These are phyloP conservation scores for Megathymus violae DNA, from an alignment of 1,140 invertebrate genomes.

Conservation along the genomic window DNA sequence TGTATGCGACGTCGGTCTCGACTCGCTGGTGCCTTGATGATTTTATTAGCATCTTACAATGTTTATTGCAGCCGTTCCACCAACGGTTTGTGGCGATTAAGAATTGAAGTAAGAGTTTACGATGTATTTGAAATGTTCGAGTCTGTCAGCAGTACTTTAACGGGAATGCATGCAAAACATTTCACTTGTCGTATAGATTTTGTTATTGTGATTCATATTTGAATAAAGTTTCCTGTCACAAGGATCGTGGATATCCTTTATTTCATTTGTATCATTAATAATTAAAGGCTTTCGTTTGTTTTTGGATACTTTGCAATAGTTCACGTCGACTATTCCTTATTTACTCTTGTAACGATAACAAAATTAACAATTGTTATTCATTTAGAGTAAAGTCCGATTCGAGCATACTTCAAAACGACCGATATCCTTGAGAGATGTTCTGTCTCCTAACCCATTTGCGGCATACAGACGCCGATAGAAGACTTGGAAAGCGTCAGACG, in stretches of 20 bases:
- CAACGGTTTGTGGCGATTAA: constrained; percentile 27
- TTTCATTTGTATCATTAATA: too few species aligned
- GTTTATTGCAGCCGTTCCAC: constrained; percentile 19
- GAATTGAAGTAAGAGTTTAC: constrained; percentile 33
- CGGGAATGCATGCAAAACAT: background rate
- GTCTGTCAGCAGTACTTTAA: background rate
- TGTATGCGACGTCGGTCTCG: constrained; percentile 19
- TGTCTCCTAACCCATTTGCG: background rate
- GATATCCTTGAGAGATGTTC: constrained; percentile 1
- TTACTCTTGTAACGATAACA: too few species aligned
- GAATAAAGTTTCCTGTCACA: too few species aligned
- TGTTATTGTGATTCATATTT: background rate
- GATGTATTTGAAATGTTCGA: constrained; percentile 2
- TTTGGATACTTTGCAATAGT: too few species aligned
- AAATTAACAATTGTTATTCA: too few species aligned
- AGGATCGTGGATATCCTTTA: too few species aligned
- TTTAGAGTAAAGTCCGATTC: background rate
- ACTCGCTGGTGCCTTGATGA: constrained; percentile 12
- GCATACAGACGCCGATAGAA: background rate
- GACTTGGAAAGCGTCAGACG: constrained; percentile 7
- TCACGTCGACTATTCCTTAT: too few species aligned
- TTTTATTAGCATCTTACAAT: constrained; percentile 32
- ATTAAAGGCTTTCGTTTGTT: too few species aligned
- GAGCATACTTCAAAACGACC: background rate
- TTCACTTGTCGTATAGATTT: too few species aligned